phyloP scores from a whole-genome alignment of 2,113 vertebrate species.

The Neopipo cinnamomea region DNA sequence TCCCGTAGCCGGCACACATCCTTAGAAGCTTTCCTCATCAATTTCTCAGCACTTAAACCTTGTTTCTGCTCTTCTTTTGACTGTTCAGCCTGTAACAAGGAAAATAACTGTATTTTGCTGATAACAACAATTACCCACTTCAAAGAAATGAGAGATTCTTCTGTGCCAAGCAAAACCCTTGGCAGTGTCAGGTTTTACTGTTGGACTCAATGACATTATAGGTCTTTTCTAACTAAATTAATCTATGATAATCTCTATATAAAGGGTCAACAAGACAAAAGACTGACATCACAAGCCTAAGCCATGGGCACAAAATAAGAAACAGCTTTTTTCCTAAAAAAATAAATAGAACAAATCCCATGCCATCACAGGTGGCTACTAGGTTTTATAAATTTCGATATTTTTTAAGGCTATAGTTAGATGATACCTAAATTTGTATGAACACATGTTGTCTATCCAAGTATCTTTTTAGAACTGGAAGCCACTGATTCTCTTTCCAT shows the following conservation, averaged over 20 bases:
- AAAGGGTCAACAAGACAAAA: neutral
- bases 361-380: neutral
- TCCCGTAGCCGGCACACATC: conserved; percentile 83
- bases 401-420: neutral
- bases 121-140: neutral
- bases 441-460: neutral
- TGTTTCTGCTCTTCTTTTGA: conserved; percentile 81
- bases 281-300: neutral
- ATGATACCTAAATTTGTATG: neutral
- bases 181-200: neutral
- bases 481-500: neutral
- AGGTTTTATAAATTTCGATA: neutral
- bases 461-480: neutral
- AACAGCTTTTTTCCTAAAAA: neutral
- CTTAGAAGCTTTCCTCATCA: conserved; percentile 84
- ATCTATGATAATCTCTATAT: neutral
- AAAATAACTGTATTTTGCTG: neutral
- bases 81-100: conserved; percentile 76
- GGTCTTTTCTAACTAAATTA: neutral
- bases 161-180: neutral
- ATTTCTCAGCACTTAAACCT: conserved; percentile 77
- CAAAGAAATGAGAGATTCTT: neutral
- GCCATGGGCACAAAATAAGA: fast-evolving
- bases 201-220: neutral
- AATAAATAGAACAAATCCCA: neutral